Base-by-base conservation (phyloP, 2,888 invertebrate species). In the Cephonodes hylas region DNA sequence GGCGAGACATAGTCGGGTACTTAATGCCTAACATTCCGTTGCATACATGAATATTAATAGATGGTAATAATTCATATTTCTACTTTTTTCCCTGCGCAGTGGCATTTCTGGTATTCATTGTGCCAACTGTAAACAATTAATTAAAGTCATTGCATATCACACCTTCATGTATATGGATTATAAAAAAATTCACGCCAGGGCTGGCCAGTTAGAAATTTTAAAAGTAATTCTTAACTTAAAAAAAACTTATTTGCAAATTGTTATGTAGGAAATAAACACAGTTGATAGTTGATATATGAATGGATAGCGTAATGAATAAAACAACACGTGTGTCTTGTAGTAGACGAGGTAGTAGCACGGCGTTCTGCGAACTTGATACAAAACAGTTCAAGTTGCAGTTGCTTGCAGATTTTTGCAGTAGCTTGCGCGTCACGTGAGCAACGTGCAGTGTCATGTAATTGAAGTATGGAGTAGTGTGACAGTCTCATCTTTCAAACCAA, bases 281-380 rank as follows among this genome's bases (percentile, higher is more conserved):
- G 46, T 65, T 63, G 38, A 38, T 38, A 53, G 15, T 53, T 53
- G 64, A 63, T 53, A 57, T 61, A 66, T 73, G 71, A 74, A 74
- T 72, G 72, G 69, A 31, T 61, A 70, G 67, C 68, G 63, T 60
- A 64, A 66, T 72, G 69, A 72, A 70, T 68, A 62, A 63, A 68
- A 61, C 66, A 68, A 66, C 76, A 74, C 72, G 74, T 75, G 76
- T 66, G 60, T 44, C 58, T 63, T 53, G 64, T 68, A 74, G 67
- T 67, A 64, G 48, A 8, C 46, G 46, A 38, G 59, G 59, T 64
- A 42, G 64, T 60, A 53, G 8, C 46, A 60, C 44, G 31, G 45
- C 59, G 23, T 60, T 63, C 59, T 56, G 34, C 56, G 59, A 60
- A 59, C 45, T 60, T 45, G 48, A 44, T 58, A 18, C 61, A 38